Evolutionary conservation across 2,888 invertebrate species (phyloP), one percentile per base, ranked within the genome.

Genomic region (Eristalis arbustorum): DNA sequence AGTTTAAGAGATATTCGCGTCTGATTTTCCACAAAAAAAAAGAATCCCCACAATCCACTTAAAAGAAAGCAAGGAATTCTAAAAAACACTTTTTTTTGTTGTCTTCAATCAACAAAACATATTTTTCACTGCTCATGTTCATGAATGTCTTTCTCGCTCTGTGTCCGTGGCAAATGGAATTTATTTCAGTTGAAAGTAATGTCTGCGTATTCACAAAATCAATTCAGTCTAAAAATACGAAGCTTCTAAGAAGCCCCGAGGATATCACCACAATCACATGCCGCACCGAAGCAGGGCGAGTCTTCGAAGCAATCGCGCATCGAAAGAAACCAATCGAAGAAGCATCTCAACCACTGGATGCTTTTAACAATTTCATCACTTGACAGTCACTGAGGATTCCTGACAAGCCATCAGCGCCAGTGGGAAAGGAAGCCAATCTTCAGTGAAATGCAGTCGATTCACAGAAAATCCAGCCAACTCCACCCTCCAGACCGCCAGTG

Each of bases 211-310:
- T 71, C 31, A 56, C 37, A 34, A 37, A 64, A 64, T 18, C 42
- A 63, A 71, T 71, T 66, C 14, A 42, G 28, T 72, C 78, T 78
- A 72, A 78, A 78, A 78, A 78, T 78, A 78, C 63, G 42, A 37
- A 31, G 11, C 69, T 68, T 40, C 66, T 28, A 34, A 18, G 37
- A 71, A 57, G 40, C 18, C 10, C 49, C 18, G 18, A 49, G 49
- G 8, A 18, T 18, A 18, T 49, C 49, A 49, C 49, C 8, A 49
- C 18, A 49, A 18, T 49, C 49, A 49, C 49, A n/a, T n/a, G 8
- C 18, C 49, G 8, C 49, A 8, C 49, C 18, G 49, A 6, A 49
- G 18, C 18, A 49, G 49, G 49, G 13, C 13, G 11, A 34, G 34
- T 5, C 5, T 5, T 34, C 34, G 34, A 49, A 71, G 64, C 37